A percentile compares a stretch with the other conserved stretches of the same genome.
Conservation (phyloP, 2,888 invertebrate genomes). For the Aromia moschata region DNA sequence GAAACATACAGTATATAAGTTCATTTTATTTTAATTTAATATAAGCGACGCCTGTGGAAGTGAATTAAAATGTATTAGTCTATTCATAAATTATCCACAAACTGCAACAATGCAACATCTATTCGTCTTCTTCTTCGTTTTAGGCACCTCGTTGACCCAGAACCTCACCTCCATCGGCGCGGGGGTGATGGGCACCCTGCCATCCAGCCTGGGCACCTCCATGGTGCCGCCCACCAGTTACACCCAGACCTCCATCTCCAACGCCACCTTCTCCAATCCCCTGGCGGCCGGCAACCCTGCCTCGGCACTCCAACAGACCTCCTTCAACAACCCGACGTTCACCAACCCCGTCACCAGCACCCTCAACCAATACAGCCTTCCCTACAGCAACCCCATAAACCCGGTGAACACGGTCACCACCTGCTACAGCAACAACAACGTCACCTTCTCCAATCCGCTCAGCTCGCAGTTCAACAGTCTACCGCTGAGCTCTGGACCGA, state of each 20-base stretch:
- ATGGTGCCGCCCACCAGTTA: constrained; percentile 67
- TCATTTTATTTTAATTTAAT: no score
- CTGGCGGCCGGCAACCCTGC: constrained; percentile 53
- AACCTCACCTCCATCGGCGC: constrained; percentile 44
- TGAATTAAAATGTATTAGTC: no score
- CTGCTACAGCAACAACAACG: constrained; percentile 59
- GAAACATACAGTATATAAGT: no score
- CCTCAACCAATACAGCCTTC: constrained; percentile 64
- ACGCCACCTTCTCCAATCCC: constrained; percentile 67
- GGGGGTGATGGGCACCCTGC: constrained; percentile 51
- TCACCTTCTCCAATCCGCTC: constrained; percentile 75
- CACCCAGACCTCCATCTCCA: constrained; percentile 63
- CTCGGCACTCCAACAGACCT: constrained; percentile 58
- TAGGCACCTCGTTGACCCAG: constrained; percentile 46
- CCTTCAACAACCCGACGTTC: constrained; percentile 65
- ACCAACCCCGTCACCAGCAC: constrained; percentile 63
- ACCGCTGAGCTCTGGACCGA: constrained; percentile 60
- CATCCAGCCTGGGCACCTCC: constrained; percentile 63
- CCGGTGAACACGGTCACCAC: constrained; percentile 58
- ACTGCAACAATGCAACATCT: no score
- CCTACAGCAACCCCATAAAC: constrained; percentile 52
- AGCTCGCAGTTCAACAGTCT: constrained; percentile 68
- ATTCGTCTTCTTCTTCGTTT: no score
- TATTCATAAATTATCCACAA: no score
- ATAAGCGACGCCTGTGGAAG: no score